A percentile compares a stretch with the other conserved stretches of the same genome.
Evolutionary conservation across 1,140 invertebrate genomes (phyloP).

Genomic region (Drosophila orosa): DNA sequence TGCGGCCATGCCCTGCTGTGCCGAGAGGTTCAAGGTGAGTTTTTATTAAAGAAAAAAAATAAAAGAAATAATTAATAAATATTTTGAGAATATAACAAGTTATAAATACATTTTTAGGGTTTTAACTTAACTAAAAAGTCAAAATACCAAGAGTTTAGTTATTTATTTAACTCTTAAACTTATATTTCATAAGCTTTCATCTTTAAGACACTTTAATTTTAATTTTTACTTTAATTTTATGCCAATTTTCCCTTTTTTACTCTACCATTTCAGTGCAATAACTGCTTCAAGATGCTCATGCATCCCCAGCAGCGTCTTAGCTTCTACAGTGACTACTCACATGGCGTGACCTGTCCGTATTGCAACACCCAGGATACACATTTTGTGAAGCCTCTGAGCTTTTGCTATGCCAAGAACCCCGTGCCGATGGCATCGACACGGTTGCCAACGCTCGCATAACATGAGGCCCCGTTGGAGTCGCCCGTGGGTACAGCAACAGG

Average conservation of each 20-base stretch:
- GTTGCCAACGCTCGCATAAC: conserved; percentile 93
- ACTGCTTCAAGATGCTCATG: conserved; percentile 93
- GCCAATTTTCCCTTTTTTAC: not conserved
- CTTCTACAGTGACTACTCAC: conserved; percentile 98
- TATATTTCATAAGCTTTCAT: not conserved
- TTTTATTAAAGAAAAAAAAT: not conserved
- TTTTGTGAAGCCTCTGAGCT: conserved; percentile 95
- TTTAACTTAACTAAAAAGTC: not conserved
- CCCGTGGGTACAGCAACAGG: conserved; percentile 48
- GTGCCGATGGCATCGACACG: conserved; percentile 87
- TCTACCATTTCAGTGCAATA: conserved; percentile 90
- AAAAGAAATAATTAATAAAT: not conserved
- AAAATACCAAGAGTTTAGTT: not conserved
- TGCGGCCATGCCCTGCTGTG: conserved; percentile 97
- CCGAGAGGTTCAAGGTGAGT: conserved; percentile 94
- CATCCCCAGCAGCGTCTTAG: conserved; percentile 94
- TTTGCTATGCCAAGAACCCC: conserved; percentile 91
- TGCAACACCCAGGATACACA: conserved; percentile 96
- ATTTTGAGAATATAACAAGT: not conserved
- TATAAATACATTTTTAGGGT: not conserved
- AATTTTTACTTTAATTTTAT: not conserved
- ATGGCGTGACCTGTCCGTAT: conserved; percentile 94
- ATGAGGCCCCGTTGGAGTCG: conserved; percentile 88
- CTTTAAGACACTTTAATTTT: not conserved
- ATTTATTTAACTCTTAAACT: too few species aligned